Evolutionary conservation across 2,888 invertebrate genomes (phyloP), one percentile per base, ranked within the genome.

Genomic region (Lithophane semibrunnea): DNA sequence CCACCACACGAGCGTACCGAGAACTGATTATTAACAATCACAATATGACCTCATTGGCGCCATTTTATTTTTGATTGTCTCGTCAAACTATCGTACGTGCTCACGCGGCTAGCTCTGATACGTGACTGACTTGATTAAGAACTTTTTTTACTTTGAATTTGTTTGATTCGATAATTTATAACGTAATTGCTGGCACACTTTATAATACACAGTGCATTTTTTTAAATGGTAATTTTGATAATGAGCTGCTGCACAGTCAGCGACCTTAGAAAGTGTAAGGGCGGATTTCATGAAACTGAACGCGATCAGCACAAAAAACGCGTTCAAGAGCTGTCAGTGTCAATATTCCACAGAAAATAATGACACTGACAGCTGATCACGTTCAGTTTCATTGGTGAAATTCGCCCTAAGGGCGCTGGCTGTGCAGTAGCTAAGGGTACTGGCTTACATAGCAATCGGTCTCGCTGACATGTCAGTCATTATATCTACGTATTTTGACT

Each of bases 51-150:
- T 90, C 87, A 90, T 90, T 88, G 92, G 78, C 84, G 88, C 91
- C 91, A 91, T 92, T 92, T 92, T 91, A 89, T 92, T 92, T 93
- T 93, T 90, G 91, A 93, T 93, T 93, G 92, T 92, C 88, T 89
- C 88, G 86, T 86, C 87, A 71, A 80, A 80, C 86, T 89, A 88
- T 87, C 80, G 84, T 90, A 91, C 93, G 92, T 92, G 91, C 86
- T 90, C 94, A 94, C 93, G 93, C 89, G 82, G 58, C 84, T 69
- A 86, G 73, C 80, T 78, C 58, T 80, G 16, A 73, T 84, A 91
- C 92, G 93, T 94, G 93, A 93, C 90, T 83, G 85, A 87, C 69
- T 85, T 83, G 60, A 80, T 80, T 73, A 84, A 47, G 61, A 78
- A 68, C 54, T 79, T 74, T 29, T 29, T 85, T 81, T 66, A 24